Evolutionary conservation across 2,113 vertebrate species (phyloP).

Genomic region (Charina bottae): DNA sequence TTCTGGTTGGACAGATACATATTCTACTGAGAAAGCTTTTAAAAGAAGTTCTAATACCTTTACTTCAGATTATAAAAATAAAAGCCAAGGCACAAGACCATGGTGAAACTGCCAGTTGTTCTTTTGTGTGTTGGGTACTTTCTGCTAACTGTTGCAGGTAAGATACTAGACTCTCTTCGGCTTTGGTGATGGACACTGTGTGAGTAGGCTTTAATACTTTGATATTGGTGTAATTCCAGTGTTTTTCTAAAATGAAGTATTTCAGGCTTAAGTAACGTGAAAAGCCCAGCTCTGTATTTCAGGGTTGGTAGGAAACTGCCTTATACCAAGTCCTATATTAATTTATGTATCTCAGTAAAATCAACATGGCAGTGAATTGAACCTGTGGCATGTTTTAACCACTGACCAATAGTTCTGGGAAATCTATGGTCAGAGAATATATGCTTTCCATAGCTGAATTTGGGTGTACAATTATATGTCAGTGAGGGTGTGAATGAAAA

Average conservation of each 20-base stretch:
- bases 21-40: neutral
- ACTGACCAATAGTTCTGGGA: neutral
- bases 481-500: neutral
- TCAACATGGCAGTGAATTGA: neutral
- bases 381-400: neutral
- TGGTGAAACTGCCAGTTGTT: slow-evolving; percentile 50
- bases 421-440: neutral
- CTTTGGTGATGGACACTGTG: neutral
- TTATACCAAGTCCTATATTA: neutral
- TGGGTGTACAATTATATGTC: neutral
- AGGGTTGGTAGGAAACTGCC: neutral
- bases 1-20: neutral
- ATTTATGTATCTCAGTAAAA: neutral
- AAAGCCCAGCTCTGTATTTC: neutral
- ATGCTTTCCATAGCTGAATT: neutral
- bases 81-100: slow-evolving; percentile 26
- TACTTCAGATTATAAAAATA: neutral
- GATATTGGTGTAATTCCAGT: neutral
- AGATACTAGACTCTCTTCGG: slow-evolving; percentile 20
- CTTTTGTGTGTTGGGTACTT: slow-evolving; percentile 56
- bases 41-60: neutral
- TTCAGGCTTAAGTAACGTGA: no score
- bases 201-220: neutral
- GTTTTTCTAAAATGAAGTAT: neutral
- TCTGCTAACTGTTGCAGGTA: slow-evolving; percentile 57